These are phyloP conservation scores for Mycetomoellerius zeteki DNA, from an alignment of 1,140 invertebrate genomes.

Conservation along the genomic window DNA sequence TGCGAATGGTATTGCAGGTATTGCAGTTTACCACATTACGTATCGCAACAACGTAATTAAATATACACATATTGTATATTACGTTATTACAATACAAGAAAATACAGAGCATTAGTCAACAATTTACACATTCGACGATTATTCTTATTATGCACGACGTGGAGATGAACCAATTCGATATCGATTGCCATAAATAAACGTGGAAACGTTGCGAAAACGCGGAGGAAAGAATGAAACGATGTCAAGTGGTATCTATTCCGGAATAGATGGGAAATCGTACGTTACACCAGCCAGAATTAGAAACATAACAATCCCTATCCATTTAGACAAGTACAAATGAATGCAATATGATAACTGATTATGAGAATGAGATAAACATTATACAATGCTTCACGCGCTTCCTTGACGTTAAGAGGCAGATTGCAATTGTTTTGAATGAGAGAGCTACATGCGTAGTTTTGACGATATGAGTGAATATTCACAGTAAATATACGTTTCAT, in stretches of 20 bases:
- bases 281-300: slow-evolving; percentile 29
- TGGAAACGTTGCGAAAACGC: background rate
- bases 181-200: slow-evolving; percentile 1
- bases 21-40: background rate
- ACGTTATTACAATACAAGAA: no score
- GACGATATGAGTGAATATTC: background rate
- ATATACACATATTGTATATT: background rate
- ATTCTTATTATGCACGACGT: background rate
- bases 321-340: slow-evolving; percentile 50
- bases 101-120: background rate
- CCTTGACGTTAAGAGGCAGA: background rate
- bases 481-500: background rate
- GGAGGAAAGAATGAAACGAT: background rate
- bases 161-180: slow-evolving; percentile 41
- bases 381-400: background rate
- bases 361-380: slow-evolving; percentile 48
- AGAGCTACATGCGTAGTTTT: background rate
- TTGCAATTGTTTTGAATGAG: slow-evolving; percentile 23
- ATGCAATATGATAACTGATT: slow-evolving; percentile 30
- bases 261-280: slow-evolving; percentile 26
- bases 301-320: slow-evolving; percentile 13
- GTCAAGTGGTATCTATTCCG: slow-evolving; percentile 29
- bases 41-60: background rate
- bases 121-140: background rate
- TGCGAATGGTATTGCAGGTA: background rate